Percentiles rank a stretch among this genome's conserved stretches.
These are phyloP conservation scores for Chrysolina oricalcia DNA, from an alignment of 2,888 invertebrate genomes.

Conservation along the genomic window DNA sequence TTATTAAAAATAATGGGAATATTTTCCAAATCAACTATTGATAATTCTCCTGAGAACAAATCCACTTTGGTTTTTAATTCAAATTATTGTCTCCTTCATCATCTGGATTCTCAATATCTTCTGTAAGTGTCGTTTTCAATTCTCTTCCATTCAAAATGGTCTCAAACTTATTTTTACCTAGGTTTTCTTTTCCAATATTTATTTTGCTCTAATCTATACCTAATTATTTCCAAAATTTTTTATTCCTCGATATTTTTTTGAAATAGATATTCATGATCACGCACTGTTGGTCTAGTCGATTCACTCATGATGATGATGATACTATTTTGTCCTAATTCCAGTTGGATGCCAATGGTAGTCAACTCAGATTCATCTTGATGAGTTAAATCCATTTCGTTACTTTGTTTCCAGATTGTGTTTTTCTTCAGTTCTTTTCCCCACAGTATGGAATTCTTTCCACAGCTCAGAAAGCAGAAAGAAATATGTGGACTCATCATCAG, in stretches of 20 bases:
- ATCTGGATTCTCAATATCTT: not conserved
- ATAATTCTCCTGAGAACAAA: not conserved
- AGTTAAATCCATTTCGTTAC: not conserved
- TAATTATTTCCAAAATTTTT: no score
- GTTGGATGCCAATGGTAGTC: constrained; percentile 1
- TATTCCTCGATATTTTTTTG: no score
- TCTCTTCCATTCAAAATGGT: constrained; percentile 5
- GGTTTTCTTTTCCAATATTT: no score
- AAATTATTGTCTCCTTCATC: not conserved
- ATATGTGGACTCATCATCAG: constrained; percentile 4
- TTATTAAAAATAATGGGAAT: constrained; percentile 13
- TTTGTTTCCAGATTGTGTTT: not conserved
- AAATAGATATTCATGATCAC: no score
- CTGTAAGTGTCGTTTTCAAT: not conserved
- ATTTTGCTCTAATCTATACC: no score
- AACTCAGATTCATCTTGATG: not conserved
- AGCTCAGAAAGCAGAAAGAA: constrained; percentile 6
- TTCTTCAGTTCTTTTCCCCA: constrained; percentile 6
- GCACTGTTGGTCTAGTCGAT: no score
- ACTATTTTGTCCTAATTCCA: constrained; percentile 1
- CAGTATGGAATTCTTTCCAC: not conserved
- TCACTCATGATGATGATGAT: no score
- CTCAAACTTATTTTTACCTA: not conserved
- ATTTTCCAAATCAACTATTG: constrained; percentile 23
- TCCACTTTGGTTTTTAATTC: not conserved